These are phyloP conservation scores for Myiopsitta monachus DNA, from an alignment of 2,113 vertebrate species.

Conservation along the genomic window DNA sequence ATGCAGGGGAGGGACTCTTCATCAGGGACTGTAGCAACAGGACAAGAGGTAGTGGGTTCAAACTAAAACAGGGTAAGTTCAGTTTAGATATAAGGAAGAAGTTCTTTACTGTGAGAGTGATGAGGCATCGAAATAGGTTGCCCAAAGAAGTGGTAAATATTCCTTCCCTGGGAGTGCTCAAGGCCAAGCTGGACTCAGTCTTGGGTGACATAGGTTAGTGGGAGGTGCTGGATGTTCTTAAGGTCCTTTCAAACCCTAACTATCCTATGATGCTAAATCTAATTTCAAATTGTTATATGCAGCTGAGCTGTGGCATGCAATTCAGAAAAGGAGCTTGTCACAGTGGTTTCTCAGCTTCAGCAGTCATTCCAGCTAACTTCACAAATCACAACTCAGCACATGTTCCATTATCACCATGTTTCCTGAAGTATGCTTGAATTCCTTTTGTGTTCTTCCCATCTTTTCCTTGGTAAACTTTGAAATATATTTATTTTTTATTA, in stretches of 20 bases:
- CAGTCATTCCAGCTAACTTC: neutral
- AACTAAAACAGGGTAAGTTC: neutral
- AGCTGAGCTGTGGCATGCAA: neutral
- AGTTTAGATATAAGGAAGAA: neutral
- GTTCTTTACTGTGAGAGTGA: neutral
- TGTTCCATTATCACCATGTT: neutral
- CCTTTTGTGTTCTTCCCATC: neutral
- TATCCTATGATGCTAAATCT: neutral
- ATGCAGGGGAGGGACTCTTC: neutral
- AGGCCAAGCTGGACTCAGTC: neutral
- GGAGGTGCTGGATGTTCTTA: neutral
- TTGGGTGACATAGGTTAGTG: neutral
- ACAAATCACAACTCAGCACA: neutral
- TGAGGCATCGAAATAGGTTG: neutral
- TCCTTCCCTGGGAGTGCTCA: neutral
- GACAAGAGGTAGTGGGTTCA: neutral
- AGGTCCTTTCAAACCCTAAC: neutral
- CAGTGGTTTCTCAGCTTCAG: neutral
- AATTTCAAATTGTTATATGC: neutral
- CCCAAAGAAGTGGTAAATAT: neutral
- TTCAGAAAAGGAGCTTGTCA: neutral
- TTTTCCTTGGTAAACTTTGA: neutral
- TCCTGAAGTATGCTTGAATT: neutral
- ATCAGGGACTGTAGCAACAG: neutral
- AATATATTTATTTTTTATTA: neutral